Conservation (phyloP, 2,888 invertebrate genomes). For the Andrena camellia region DNA sequence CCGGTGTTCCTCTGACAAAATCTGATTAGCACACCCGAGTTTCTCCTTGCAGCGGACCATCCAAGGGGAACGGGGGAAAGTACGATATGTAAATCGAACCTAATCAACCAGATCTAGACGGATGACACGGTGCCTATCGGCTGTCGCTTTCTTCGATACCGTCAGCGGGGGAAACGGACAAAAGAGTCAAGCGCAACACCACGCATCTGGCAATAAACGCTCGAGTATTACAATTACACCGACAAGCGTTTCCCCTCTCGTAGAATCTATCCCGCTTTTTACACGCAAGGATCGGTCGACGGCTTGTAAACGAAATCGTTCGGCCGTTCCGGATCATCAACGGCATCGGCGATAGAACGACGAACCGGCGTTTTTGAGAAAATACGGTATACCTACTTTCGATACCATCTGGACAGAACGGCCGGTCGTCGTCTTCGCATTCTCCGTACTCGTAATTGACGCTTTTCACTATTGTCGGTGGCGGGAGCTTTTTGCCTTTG, state of each 20-base stretch:
- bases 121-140: constrained; percentile 54
- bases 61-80: constrained; percentile 61
- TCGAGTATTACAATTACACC: constrained; percentile 6
- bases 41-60: constrained; percentile 54
- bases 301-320: constrained; percentile 29
- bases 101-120: constrained; percentile 60
- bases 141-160: constrained; percentile 58
- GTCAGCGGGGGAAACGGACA: constrained; percentile 11
- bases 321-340: constrained; percentile 40
- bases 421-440: constrained; percentile 37
- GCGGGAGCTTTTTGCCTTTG: constrained; percentile 57
- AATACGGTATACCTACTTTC: constrained; percentile 65
- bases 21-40: constrained; percentile 57
- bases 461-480: constrained; percentile 76
- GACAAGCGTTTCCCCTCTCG: constrained; percentile 22
- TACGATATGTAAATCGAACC: constrained; percentile 68
- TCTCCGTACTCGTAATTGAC: constrained; percentile 70
- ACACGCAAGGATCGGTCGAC: constrained; percentile 24
- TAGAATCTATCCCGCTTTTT: constrained; percentile 31
- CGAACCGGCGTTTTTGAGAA: constrained; percentile 9
- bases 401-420: constrained; percentile 46
- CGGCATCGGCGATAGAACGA: constrained; percentile 15
- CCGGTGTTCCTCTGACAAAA: constrained; percentile 30
- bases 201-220: constrained; percentile 6
- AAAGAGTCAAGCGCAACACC: background rate